phyloP scores from a whole-genome alignment of 2,888 invertebrate genomes.

The Horisme vitalbata region DNA sequence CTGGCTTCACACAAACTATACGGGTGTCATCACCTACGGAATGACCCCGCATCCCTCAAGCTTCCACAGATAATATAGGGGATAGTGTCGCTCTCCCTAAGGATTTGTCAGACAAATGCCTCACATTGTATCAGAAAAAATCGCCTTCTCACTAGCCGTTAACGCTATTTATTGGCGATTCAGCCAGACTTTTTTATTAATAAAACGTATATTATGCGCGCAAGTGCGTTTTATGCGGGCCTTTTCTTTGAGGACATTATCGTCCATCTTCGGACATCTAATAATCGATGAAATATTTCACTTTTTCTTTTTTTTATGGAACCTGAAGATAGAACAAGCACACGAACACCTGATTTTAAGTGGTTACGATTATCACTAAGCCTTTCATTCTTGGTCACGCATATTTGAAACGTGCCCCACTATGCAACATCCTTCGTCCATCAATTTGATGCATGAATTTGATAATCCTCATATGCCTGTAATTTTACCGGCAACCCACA shows the following conservation, averaged over 20 bases:
- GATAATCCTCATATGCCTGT: no score
- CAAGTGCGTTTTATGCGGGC: constrained; percentile 80
- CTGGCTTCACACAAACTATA: constrained; percentile 68
- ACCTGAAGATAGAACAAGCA: no score
- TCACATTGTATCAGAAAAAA: constrained; percentile 77
- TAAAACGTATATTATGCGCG: constrained; percentile 83
- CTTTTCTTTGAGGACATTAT: constrained; percentile 71
- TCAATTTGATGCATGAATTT: no score
- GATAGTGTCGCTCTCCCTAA: constrained; percentile 72
- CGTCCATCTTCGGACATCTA: constrained; percentile 79
- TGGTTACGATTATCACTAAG: background rate
- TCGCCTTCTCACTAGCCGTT: constrained; percentile 77
- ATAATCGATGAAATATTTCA: constrained; percentile 58
- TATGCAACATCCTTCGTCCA: no score
- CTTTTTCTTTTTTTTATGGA: constrained; percentile 50
- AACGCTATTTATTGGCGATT: constrained; percentile 81
- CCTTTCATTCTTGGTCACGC: no score
- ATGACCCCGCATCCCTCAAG: constrained; percentile 80
- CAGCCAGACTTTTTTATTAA: constrained; percentile 79
- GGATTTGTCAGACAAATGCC: constrained; percentile 84
- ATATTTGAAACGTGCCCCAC: no score
- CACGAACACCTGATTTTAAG: no score
- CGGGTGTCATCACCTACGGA: constrained; percentile 76
- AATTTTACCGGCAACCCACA: no score
- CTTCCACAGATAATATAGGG: constrained; percentile 66